Base-by-base conservation (phyloP, 2,797 vertebrate genomes). In the Muraenolepis orangiensis region DNA sequence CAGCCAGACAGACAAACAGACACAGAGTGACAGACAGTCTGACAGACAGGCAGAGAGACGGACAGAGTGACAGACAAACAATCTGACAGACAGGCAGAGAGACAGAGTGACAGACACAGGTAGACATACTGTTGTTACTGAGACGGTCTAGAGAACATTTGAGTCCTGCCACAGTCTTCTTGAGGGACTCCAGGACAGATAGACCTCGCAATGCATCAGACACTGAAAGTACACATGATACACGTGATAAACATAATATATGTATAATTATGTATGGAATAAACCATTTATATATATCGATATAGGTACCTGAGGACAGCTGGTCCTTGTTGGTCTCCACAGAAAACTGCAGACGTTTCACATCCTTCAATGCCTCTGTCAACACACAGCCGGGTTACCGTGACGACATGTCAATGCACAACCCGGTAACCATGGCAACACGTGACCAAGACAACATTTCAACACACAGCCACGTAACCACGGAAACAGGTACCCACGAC, bases 111-210 rank as follows among this genome's bases (percentile, higher is more conserved):
- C 28, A 40, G 70, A 10, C 32, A 28, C 4, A 66, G 61, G 29
- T 57, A 31, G n/a, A n/a, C 70, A 2, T 83, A 89, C 91, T 61
- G 6, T 93, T 93, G 66, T 79, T 84, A 10, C 76, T 32, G n/a
- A 88, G 0, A 8, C 70, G 81, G 1, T 90, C 81, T 0, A 93
- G 1, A 40, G 78, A 72, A 73, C 89, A 93, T 31, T 82, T 88
- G 8, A 93, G 84, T 0, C 40, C 3, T 0, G 82, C 23, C 0
- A 92, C 81, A 0, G 79, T 78, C 36, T 10, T 85, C 20, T 70
- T 80, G 75, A 92, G 30, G 3, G 75, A 14, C 10, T 91, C 84
- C 8, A 91, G 69, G 0, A n/a, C 16, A 0, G 85, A 67, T 0
- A 91, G 80, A 81, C 88, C 81, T 66, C 78, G 87, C 72, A 91